These are phyloP conservation scores for Drosophila paracracens DNA, from an alignment of 2,888 invertebrate genomes.

Conservation along the genomic window DNA sequence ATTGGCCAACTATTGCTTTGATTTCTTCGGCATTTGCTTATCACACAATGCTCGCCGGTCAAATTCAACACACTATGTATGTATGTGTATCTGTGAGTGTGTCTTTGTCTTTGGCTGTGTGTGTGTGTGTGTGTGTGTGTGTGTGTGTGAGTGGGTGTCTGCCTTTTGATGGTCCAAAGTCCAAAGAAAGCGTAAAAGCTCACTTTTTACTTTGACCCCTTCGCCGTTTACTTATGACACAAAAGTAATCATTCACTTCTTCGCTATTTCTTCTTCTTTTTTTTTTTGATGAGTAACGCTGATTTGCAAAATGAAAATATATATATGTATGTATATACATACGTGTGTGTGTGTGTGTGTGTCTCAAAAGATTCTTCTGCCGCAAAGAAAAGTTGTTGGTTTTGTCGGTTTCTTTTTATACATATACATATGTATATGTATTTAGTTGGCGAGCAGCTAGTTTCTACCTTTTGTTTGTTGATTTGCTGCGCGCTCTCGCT, in stretches of 20 bases:
- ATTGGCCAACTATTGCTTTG: neutral
- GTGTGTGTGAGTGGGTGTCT: neutral
- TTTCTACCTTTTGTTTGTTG: constrained; percentile 41
- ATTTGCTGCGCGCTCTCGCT: constrained; percentile 13
- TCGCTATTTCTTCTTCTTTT: constrained; percentile 9
- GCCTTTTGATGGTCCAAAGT: neutral
- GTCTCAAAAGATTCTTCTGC: constrained; percentile 10
- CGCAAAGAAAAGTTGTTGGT: neutral
- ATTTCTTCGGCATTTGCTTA: neutral
- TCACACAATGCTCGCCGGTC: neutral
- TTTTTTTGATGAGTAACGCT: constrained; percentile 56
- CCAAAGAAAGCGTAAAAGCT: constrained; percentile 15
- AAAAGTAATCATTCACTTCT: neutral
- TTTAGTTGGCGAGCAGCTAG: constrained; percentile 5
- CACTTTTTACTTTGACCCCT: neutral
- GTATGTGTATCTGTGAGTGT: neutral
- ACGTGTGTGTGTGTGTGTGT: neutral
- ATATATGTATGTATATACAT: neutral
- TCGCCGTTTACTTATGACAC: neutral
- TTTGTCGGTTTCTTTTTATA: neutral
- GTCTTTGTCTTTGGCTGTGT: neutral
- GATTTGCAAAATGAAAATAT: constrained; percentile 50
- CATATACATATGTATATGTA: neutral
- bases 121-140: neutral
- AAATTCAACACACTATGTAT: neutral